Base-by-base conservation (phyloP, 2,888 invertebrate genomes). In the Prosapia bicincta region DNA sequence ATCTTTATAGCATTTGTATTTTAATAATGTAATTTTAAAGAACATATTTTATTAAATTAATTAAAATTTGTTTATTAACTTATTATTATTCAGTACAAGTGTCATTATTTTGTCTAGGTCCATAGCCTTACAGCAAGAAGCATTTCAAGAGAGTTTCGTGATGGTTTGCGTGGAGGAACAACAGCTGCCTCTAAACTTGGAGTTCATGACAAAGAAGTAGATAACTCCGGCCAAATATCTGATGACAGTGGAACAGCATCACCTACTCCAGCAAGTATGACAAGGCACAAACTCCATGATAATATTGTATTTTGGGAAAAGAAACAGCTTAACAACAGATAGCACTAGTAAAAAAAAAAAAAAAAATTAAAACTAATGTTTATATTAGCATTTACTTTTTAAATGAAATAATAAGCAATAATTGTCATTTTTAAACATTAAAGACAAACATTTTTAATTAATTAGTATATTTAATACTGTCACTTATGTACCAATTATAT, bases 61-160 rank as follows among this genome's bases (percentile, higher is more conserved):
- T n/a, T n/a, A n/a, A n/a, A n/a, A n/a, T n/a, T n/a, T n/a, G n/a
- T n/a, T n/a, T n/a, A n/a, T n/a, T n/a, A n/a, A n/a, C n/a, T n/a
- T n/a, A n/a, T n/a, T n/a, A n/a, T n/a, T n/a, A n/a, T n/a, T n/a
- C n/a, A n/a, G n/a, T n/a, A 69, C 23, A 23, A 67, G 30, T 67
- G 26, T 24, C n/a, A 20, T 25, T 26, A 9, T 71, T 5, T 66
- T 38, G 23, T 38, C 3, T 71, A 81, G 84, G 87, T 90, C 76
- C 93, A 93, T 85, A 94, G 94, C 84, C 85, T 94, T 78, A 94
- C 94, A 38, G 94, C 93, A 7, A 88, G 94, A 80, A 93, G 93
- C 82, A 88, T 94, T 76, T 91, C 93, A 3, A 90, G 88, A 81
- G 90, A 93, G 84, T 91, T 93, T 82, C 88, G 92, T 68, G 92